Evolutionary conservation across 2,888 invertebrate genomes (phyloP).

Genomic region (Drosophila algonquin): DNA sequence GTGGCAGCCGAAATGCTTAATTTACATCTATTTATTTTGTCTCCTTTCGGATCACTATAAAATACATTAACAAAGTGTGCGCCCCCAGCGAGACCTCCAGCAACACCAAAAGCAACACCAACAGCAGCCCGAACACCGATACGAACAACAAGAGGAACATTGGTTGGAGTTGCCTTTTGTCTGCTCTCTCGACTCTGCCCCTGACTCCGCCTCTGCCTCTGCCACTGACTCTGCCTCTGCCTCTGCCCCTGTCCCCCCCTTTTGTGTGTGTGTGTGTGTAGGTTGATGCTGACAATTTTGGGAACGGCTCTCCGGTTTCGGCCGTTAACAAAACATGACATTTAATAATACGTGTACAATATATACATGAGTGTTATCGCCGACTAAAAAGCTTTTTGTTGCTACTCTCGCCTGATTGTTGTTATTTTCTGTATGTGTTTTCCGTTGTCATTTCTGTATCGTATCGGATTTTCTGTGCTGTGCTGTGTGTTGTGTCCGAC

Average conservation of each 20-base stretch:
- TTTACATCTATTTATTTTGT: constrained; percentile 49
- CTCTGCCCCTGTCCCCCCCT: neutral
- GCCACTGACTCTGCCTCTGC: rapidly evolving
- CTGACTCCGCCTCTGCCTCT: neutral
- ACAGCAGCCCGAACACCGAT: constrained; percentile 46
- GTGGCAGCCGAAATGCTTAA: constrained; percentile 44
- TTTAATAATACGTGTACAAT: constrained; percentile 78
- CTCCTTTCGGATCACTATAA: constrained; percentile 45
- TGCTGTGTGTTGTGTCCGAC: constrained; percentile 49
- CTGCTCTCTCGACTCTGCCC: neutral
- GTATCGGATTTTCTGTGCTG: constrained; percentile 58
- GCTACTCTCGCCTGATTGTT: constrained; percentile 57
- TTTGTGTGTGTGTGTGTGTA: constrained; percentile 63
- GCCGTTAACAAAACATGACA: constrained; percentile 79
- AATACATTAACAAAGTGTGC: constrained; percentile 71
- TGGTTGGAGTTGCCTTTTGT: constrained; percentile 45
- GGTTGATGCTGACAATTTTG: constrained; percentile 73
- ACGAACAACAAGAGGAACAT: constrained; percentile 45
- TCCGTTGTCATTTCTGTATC: constrained; percentile 68
- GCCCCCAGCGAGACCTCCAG: constrained; percentile 61
- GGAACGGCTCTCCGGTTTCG: constrained; percentile 69
- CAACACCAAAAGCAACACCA: constrained; percentile 43
- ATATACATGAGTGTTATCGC: constrained; percentile 77
- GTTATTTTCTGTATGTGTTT: constrained; percentile 58
- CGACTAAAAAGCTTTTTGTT: constrained; percentile 78